Evolutionary conservation across 2,113 vertebrate species (phyloP), one percentile per base, ranked within the genome.

Genomic region (Puffinus mauretanicus): DNA sequence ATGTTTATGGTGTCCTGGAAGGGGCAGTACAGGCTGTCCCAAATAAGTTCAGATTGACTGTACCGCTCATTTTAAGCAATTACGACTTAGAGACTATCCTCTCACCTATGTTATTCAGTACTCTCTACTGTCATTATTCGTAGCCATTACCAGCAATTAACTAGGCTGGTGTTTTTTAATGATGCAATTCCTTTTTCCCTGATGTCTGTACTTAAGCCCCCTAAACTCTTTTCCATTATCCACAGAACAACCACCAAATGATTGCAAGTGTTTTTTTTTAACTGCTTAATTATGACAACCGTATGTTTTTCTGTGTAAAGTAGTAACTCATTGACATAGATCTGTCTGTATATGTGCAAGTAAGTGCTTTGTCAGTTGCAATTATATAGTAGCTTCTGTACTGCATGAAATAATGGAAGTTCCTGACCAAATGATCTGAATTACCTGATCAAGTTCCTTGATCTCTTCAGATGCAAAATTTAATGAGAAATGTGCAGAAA

Each of bases 61-160:
- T 67, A 47, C 29, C 55, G 88, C 42, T 86, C 29, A 32, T 84
- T 81, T 91, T 38, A 55, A 61, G 65, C 47, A 44, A 30, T 81
- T 78, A 32, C 0, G 5, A 46, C 69, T 91, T 84, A 7, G 11
- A 49, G 64, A 81, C 67, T n/a, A 46, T 91, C 13, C 84, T 86
- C 36, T 76, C 65, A 66, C 72, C 77, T 65, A 15, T 7, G 3
- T 86, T 89, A 85, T 36, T 82, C 54, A 27, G 65, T 58, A 30
- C 51, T 83, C 54, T 73, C 51, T 88, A 19, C 90, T 83, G 76
- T 90, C 76, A 29, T 90, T 77, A 46, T 52, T 87, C 1, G 1
- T 16, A 42, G 81, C 62, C 49, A 66, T 94, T 87, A 76, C 66
- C 58, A 91, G 83, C 52, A 93, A 73, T 93, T 96, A 95, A 82